Evolutionary conservation across 2,113 vertebrate species (phyloP).

Genomic region (Formicarius rufipectus): DNA sequence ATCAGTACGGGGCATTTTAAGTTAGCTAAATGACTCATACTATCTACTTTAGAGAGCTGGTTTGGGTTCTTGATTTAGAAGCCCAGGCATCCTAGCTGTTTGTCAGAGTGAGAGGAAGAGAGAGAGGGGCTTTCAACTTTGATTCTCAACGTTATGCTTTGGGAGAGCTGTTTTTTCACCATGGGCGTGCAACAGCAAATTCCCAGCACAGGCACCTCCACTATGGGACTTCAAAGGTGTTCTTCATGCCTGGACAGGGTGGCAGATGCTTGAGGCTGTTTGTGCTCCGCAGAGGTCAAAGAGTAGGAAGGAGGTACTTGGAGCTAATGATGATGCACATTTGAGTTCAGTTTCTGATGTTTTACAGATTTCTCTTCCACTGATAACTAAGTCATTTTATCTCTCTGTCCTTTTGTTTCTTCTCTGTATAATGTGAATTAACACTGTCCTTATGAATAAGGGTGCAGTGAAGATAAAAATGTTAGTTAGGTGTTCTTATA

Average conservation of each 20-base stretch:
- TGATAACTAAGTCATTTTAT: neutral
- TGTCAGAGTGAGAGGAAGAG: neutral
- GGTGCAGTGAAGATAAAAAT: neutral
- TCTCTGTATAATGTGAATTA: neutral
- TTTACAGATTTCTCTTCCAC: neutral
- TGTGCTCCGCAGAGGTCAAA: neutral
- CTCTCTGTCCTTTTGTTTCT: neutral
- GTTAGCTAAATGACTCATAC: constrained; percentile 23
- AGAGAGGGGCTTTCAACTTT: neutral
- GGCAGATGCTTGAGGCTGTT: neutral
- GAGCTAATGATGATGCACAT: neutral
- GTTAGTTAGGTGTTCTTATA: neutral
- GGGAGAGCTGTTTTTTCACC: neutral
- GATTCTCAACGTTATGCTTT: neutral
- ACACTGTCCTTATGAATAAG: neutral
- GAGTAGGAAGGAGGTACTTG: neutral
- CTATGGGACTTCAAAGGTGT: neutral
- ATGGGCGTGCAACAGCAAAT: neutral
- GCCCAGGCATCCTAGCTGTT: neutral
- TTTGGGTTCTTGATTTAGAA: constrained; percentile 36
- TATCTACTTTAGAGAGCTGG: neutral
- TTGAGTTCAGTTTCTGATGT: neutral
- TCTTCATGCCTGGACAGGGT: rapidly evolving
- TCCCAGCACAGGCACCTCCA: neutral
- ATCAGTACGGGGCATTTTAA: constrained; percentile 4